Evolutionary conservation across 2,888 invertebrate genomes (phyloP), one percentile per base, ranked within the genome.

Genomic region (Zygothrica quintamaculata): DNA sequence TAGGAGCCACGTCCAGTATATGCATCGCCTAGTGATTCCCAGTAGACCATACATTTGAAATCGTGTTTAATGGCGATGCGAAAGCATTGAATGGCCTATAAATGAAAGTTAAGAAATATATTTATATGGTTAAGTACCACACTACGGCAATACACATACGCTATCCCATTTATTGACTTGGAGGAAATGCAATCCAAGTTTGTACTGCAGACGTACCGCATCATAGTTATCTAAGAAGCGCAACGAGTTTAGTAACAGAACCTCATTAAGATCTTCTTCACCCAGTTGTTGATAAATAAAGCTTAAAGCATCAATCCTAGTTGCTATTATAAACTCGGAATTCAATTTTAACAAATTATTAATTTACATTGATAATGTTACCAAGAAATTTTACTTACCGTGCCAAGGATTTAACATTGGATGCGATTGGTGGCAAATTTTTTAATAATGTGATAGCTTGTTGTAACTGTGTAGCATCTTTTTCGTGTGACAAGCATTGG

Each of bases 11-110:
- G 92, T n/a, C 94, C 93, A 81, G 94, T 93, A 90, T 98, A 98
- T 0, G 97, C 96, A 92, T 98, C 98, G 33, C 96, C 98, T 74
- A 98, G 92, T 71, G 96, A 95, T 91, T 98, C 97, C 95, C 97
- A 97, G 74, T 95, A 93, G 74, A 92, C 94, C 92, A 94, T 93
- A 90, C 97, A 95, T 65, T 92, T 92, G 7, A 94, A 92, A 87
- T 95, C 93, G 44, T 92, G 91, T 89, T 95, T 93, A 5, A 96
- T 93, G 40, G 95, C 95, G 88, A 92, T 93, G 78, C 96, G 94
- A 71, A 98, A 94, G 81, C 94, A 93, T 59, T 94, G 92, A 43
- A 97, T 95, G 11, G 98, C 96, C 84, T 91, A 12, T 5, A 34
- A 34, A 16, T 4, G 1, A 0, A 7, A 3, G 0, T 1, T 0